Evolutionary conservation across 1,140 invertebrate genomes (phyloP), one percentile per base, ranked within the genome.

Genomic region (Rhopalosiphum maidis): DNA sequence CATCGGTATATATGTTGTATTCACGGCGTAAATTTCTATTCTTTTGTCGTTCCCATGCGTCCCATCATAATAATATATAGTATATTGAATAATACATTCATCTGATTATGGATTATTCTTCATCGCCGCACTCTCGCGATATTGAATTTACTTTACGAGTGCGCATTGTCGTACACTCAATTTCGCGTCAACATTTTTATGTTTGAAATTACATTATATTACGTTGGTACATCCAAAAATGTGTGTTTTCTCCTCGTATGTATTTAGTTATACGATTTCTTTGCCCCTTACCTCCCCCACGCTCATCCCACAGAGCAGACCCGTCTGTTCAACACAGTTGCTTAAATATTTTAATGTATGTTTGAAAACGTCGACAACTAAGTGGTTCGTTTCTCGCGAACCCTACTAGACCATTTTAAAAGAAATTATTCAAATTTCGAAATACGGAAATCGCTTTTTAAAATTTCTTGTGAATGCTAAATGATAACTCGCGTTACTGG

Each of bases 71-170:
- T n/a, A n/a, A 77, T n/a, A 77, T n/a, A n/a, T 30, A 77, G n/a
- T 77, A 86, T 86, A 46, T 89, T 37, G 48, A 89, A 89, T 54
- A 89, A 89, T 54, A 51, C 51, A 55, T 55, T 89, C 88, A 89
- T 89, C 51, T 89, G 88, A 89, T 89, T 89, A 89, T 54, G 51
- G 35, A n/a, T 25, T 89, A 25, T 51, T 88, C 87, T 43, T 89
- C 54, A 89, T 89, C 21, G 48, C 54, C 83, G 37, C 41, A 41
- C 83, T 25, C 22, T 89, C 87, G n/a, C 18, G 30, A 51, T 89
- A 89, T 37, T 54, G 87, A 51, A 87, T 89, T 54, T 55, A 89
- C 37, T 51, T 89, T 54, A 46, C 37, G n/a, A 46, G 21, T 89
- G 7, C 35, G n/a, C 87, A 4, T 89, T 89, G 9, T 51, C 25